phyloP scores from a whole-genome alignment of 2,113 vertebrate species.

The Calcarius ornatus region DNA sequence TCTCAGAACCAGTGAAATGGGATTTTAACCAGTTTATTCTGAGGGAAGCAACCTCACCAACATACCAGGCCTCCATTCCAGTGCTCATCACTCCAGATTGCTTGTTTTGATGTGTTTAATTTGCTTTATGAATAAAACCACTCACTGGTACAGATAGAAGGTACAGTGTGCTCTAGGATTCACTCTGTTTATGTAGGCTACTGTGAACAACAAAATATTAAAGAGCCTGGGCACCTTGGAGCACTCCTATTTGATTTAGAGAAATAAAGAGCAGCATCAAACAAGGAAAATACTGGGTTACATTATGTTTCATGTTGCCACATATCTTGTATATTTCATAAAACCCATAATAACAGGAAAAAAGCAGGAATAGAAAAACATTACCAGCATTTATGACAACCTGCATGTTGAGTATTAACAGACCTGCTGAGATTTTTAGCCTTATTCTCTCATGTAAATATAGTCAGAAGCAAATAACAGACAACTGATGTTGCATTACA shows the following conservation, averaged over 20 bases:
- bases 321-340: background rate
- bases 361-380: constrained; percentile 12
- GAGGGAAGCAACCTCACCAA: background rate
- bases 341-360: background rate
- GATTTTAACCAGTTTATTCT: background rate
- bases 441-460: constrained; percentile 17
- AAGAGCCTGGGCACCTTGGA: background rate
- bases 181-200: background rate
- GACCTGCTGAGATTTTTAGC: background rate
- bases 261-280: background rate
- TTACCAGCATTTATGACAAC: constrained; percentile 7
- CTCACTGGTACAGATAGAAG: background rate
- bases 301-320: background rate
- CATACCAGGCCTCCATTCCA: background rate
- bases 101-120: background rate
- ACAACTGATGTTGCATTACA: constrained; percentile 24
- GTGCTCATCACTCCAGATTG: background rate
- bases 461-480: constrained; percentile 14
- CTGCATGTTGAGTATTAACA: constrained; percentile 18
- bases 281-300: background rate
- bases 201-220: background rate
- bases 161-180: background rate
- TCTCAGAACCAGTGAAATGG: background rate
- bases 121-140: background rate
- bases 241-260: background rate